A percentile compares a stretch with the other conserved stretches of the same genome.
Evolutionary conservation across 2,113 vertebrate genomes (phyloP).

Genomic region (Festucalex cinctus): DNA sequence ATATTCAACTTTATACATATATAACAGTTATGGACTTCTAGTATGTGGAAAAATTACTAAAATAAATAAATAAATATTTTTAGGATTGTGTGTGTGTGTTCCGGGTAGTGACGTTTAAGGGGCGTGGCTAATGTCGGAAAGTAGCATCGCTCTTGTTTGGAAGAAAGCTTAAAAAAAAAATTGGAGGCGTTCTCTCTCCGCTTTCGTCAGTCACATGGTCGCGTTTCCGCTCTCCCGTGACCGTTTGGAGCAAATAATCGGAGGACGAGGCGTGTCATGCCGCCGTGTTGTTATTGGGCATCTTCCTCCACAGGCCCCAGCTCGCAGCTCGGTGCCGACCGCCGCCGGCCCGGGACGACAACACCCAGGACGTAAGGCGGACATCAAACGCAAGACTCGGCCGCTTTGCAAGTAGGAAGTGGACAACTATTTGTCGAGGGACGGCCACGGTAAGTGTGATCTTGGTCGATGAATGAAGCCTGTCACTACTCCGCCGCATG

Average conservation of each 20-base stretch:
- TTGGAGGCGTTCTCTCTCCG: slow-evolving; percentile 30
- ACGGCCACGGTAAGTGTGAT: slow-evolving; percentile 29
- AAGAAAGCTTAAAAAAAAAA: not conserved
- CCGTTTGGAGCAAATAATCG: slow-evolving; percentile 57
- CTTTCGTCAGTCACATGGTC: slow-evolving; percentile 61
- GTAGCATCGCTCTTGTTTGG: slow-evolving; percentile 10
- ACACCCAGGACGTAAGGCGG: not conserved
- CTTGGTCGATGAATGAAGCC: not conserved
- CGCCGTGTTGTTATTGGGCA: slow-evolving; percentile 39
- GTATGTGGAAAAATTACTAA: not conserved
- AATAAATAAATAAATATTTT: not conserved
- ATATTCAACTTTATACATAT: slow-evolving; percentile 1
- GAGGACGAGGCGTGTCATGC: slow-evolving; percentile 46
- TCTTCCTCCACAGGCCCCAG: slow-evolving; percentile 33
- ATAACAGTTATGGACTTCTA: not conserved
- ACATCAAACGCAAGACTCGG: not conserved
- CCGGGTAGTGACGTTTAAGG: not conserved
- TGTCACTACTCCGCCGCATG: not conserved
- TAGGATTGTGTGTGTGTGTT: not conserved
- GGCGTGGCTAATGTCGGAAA: slow-evolving; percentile 21
- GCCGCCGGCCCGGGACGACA: not conserved
- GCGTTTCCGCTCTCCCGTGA: slow-evolving; percentile 57
- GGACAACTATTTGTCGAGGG: not conserved
- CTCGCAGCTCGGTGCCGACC: slow-evolving; percentile 9
- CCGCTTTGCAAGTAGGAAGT: slow-evolving; percentile 46